Evolutionary conservation across 2,888 invertebrate species (phyloP).

Genomic region (Galeopsomyia nigrocyanea): DNA sequence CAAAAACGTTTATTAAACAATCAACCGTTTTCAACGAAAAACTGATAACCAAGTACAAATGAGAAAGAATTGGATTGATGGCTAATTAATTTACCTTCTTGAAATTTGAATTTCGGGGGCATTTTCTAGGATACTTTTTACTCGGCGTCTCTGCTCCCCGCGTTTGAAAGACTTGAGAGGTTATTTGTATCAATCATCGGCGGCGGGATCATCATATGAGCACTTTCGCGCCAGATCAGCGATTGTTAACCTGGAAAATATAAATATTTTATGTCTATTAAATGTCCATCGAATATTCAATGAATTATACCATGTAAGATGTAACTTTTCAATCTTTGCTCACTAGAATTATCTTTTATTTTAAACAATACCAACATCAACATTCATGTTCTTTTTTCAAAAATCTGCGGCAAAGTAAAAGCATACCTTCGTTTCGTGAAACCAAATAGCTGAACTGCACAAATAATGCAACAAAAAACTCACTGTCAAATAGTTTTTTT

Average conservation of each 20-base stretch:
- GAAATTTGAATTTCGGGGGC: constrained; percentile 81
- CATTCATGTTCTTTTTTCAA: too few relatives aligned
- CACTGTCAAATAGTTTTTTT: too few relatives aligned
- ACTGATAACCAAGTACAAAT: constrained; percentile 20
- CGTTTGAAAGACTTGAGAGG: constrained; percentile 27
- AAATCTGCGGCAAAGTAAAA: too few relatives aligned
- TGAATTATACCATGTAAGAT: too few relatives aligned
- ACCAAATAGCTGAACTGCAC: too few relatives aligned
- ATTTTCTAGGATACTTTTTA: constrained; percentile 59
- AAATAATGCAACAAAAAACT: too few relatives aligned
- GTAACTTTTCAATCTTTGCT: too few relatives aligned
- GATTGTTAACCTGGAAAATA: not conserved
- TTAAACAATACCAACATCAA: too few relatives aligned
- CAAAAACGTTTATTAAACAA: constrained; percentile 22
- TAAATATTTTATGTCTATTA: too few relatives aligned
- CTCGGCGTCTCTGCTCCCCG: constrained; percentile 15
- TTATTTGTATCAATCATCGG: constrained; percentile 40
- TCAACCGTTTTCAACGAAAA: not conserved
- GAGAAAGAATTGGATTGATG: constrained; percentile 18
- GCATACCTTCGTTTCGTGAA: too few relatives aligned
- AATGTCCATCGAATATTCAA: too few relatives aligned
- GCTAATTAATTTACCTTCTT: constrained; percentile 74
- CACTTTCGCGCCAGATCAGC: constrained; percentile 8
- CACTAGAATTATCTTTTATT: too few relatives aligned
- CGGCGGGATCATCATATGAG: constrained; percentile 3